Percentiles rank a stretch among this genome's conserved stretches.
Conservation (phyloP, 2,797 vertebrate species). For the Pitangus sulphuratus region DNA sequence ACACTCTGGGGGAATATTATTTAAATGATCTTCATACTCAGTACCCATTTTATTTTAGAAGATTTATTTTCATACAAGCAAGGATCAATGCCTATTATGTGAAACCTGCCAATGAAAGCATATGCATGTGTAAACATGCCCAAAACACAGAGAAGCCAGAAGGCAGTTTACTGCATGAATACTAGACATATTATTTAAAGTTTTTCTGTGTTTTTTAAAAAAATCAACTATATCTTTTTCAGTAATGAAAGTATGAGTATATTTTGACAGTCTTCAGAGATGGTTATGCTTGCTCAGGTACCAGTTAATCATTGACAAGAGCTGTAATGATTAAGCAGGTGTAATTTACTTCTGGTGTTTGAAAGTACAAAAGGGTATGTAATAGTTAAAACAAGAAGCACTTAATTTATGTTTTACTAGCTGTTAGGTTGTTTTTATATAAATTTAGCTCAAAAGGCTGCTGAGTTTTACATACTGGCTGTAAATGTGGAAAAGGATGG, state of each 20-base stretch:
- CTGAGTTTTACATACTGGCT: not conserved
- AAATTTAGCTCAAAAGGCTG: not conserved
- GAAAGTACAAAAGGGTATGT: constrained; percentile 51
- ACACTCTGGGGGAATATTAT: not conserved
- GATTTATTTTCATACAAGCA: not conserved
- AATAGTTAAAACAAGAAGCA: constrained; percentile 16
- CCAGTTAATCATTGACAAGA: constrained; percentile 33
- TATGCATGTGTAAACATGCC: not conserved
- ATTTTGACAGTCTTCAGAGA: not conserved
- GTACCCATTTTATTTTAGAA: not conserved
- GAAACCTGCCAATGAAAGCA: not conserved
- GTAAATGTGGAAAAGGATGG: not conserved
- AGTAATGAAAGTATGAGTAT: not conserved
- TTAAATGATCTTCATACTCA: not conserved
- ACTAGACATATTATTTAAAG: not conserved
- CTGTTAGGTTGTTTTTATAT: not conserved
- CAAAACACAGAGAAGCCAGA: not conserved
- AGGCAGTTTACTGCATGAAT: not conserved
- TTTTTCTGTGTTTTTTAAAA: not conserved
- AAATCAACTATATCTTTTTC: not conserved
- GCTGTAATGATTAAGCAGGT: constrained; percentile 50
- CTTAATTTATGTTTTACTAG: constrained; percentile 16
- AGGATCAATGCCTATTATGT: not conserved
- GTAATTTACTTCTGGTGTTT: constrained; percentile 3
- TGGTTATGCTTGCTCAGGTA: not conserved